phyloP scores from a whole-genome alignment of 2,113 vertebrate species.

The Microtus oregoni region DNA sequence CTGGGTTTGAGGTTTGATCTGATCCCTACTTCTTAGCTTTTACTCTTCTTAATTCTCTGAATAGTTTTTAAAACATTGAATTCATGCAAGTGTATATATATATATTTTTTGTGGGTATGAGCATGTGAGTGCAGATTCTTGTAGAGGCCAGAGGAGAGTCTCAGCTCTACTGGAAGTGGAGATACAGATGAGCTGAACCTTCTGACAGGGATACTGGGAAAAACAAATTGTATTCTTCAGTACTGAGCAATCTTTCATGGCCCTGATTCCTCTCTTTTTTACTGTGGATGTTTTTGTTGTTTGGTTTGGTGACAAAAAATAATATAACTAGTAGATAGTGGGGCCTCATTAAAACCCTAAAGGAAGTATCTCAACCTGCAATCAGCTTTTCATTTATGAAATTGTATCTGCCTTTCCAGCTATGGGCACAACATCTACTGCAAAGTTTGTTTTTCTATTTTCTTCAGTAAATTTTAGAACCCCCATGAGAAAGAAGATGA shows the following conservation, averaged over 20 bases:
- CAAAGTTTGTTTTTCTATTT: background rate
- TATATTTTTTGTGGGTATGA: background rate
- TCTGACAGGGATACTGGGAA: background rate
- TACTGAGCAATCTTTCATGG: background rate
- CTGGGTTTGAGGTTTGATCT: background rate
- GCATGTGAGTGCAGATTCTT: background rate
- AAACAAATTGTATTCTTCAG: background rate
- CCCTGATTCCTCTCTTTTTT: background rate
- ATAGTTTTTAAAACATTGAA: background rate
- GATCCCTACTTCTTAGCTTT: background rate
- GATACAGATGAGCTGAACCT: fast-evolving
- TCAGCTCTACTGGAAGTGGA: background rate
- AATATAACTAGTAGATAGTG: background rate
- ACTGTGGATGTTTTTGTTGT: background rate
- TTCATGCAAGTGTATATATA: background rate
- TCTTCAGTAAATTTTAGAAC: background rate
- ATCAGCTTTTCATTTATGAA: background rate
- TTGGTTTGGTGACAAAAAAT: background rate
- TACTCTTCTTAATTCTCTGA: background rate
- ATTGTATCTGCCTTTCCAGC: background rate
- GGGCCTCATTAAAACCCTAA: background rate
- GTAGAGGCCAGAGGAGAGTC: background rate
- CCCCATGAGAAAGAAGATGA: background rate
- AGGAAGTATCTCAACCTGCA: background rate
- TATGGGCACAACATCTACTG: fast-evolving